These are phyloP conservation scores for Larimichthys polyactis DNA, from an alignment of 2,113 vertebrate genomes.

Conservation along the genomic window DNA sequence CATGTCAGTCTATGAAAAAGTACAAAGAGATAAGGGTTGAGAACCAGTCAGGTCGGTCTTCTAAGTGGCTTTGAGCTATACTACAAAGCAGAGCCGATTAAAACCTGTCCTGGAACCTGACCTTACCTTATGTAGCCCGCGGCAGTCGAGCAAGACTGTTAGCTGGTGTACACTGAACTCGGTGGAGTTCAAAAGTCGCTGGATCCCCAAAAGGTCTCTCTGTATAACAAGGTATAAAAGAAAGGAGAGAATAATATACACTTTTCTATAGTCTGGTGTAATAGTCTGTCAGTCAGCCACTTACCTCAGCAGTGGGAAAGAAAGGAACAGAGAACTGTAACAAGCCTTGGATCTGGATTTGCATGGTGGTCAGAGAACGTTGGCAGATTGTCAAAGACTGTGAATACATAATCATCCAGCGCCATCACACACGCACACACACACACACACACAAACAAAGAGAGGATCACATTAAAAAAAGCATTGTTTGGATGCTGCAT, in stretches of 20 bases:
- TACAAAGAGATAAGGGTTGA: conserved; percentile 12
- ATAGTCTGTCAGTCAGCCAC: conserved; percentile 51
- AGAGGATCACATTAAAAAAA: conserved; percentile 46
- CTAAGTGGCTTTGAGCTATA: conserved; percentile 33
- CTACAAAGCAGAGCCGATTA: conserved; percentile 49
- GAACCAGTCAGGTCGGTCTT: conserved; percentile 31
- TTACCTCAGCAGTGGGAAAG: conserved; percentile 92
- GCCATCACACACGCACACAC: conserved; percentile 20
- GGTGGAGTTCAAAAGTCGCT: conserved; percentile 91
- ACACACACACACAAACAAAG: conserved; percentile 53
- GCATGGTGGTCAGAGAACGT: conserved; percentile 93
- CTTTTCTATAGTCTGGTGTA: conserved; percentile 28
- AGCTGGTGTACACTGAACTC: conserved; percentile 94
- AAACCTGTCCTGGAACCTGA: conserved; percentile 42
- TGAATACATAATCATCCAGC: conserved; percentile 52
- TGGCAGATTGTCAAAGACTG: conserved; percentile 92
- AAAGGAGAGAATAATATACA: conserved; percentile 47
- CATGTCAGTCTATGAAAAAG: conserved; percentile 9
- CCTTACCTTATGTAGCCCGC: conserved; percentile 94
- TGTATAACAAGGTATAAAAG: conserved; percentile 72
- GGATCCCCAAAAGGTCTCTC: conserved; percentile 93
- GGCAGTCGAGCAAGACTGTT: conserved; percentile 93
- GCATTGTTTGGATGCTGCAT: conserved; percentile 55
- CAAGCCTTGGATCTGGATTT: conserved; percentile 91
- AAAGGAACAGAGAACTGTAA: conserved; percentile 87